These are phyloP conservation scores for Apteryx mantelli DNA, from an alignment of 2,113 vertebrate species.

Conservation along the genomic window DNA sequence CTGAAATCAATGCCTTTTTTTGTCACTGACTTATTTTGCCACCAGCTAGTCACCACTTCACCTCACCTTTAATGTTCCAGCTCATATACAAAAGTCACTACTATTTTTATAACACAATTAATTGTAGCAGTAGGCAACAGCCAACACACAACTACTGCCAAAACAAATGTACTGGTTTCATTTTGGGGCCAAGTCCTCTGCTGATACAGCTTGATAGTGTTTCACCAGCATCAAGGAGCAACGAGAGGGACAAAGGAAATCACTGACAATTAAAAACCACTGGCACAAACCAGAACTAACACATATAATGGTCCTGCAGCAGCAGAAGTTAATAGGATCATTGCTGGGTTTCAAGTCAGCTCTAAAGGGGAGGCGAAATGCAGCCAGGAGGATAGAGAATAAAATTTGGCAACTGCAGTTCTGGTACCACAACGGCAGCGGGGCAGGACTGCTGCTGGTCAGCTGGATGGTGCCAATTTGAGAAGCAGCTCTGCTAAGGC, in stretches of 20 bases:
- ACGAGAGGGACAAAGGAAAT: not conserved
- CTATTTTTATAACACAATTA: slow-evolving; percentile 29
- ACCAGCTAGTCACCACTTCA: not conserved
- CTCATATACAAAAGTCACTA: not conserved
- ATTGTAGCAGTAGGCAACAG: slow-evolving; percentile 37
- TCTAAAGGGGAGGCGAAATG: not conserved
- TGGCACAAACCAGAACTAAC: not conserved
- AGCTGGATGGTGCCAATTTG: accelerated
- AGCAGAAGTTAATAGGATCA: not conserved
- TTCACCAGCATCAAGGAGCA: not conserved
- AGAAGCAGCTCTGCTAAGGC: not conserved
- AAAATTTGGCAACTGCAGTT: not conserved
- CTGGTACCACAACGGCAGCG: not conserved
- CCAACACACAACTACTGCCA: slow-evolving; percentile 40
- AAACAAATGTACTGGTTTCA: slow-evolving; percentile 14
- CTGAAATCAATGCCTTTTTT: not conserved
- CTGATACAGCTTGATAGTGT: not conserved
- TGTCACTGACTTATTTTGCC: not conserved
- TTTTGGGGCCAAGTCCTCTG: not conserved
- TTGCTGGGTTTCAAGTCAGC: not conserved
- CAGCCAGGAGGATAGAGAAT: not conserved
- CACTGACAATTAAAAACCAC: not conserved
- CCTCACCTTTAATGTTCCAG: not conserved
- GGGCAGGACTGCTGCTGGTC: not conserved
- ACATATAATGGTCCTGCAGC: not conserved